Conservation (phyloP, 2,113 vertebrate species). For the Oncorhynchus nerka region DNA sequence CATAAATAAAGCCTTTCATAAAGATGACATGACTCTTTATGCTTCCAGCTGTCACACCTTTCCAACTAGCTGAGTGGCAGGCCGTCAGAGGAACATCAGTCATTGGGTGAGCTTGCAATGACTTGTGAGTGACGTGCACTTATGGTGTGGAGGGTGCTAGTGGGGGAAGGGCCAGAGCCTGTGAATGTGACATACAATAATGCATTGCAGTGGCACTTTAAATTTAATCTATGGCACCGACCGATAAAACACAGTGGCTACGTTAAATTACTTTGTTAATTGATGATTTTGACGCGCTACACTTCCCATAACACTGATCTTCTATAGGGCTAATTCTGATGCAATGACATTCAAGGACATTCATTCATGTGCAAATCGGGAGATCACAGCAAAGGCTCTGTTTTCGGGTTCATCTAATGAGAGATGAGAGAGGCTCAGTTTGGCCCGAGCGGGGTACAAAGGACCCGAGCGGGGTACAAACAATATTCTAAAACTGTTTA, state of each 20-base stretch:
- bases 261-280: too few species aligned
- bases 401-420: conserved; percentile 35
- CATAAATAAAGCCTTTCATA: conserved; percentile 22
- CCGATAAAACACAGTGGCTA: not conserved
- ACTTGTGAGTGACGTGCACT: conserved; percentile 24
- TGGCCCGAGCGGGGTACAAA: not conserved
- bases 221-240: not conserved
- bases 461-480: not conserved
- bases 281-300: too few species aligned
- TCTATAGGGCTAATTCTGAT: conserved; percentile 56
- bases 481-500: not conserved
- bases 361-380: conserved; percentile 64
- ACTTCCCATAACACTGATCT: too few species aligned
- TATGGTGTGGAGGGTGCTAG: not conserved
- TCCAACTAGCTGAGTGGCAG: not conserved
- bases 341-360: conserved; percentile 62
- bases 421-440: not conserved
- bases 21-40: conserved; percentile 65
- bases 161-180: not conserved
- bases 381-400: conserved; percentile 50
- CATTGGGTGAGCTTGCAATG: conserved; percentile 48
- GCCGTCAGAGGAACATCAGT: not conserved
- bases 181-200: not conserved
- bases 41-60: conserved; percentile 16
- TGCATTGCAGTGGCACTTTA: not conserved